Evolutionary conservation across 2,888 invertebrate species (phyloP), one percentile per base, ranked within the genome.

Genomic region (Meteorus cinctellus): DNA sequence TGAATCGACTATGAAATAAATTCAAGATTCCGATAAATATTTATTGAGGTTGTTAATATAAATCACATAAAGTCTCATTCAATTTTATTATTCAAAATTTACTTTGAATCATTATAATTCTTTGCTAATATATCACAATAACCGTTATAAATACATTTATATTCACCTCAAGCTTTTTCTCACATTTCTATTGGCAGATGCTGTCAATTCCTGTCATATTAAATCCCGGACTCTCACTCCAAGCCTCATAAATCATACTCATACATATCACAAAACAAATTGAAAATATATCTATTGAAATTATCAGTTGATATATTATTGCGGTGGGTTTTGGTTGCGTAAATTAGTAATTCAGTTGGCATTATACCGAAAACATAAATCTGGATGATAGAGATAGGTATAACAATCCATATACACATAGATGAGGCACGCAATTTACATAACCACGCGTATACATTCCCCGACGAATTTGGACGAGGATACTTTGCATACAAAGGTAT

Each of bases 281-380:
- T 79, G 79, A 80, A 79, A 79, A 75, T 76, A 76, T 77, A 77
- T 77, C 76, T 76, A 80, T 77, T 80, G 27, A 77, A 78, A 78
- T 79, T 72, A 79, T 77, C 72, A 73, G 77, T 77, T 69, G 75
- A 77, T 48, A 69, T 55, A 14, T 70, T 75, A 31, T 36, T 4
- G 66, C 29, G 69, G 70, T 41, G 67, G 27, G 27, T 59, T 6
- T 36, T 48, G 19, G 45, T 79, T 81, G 55, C 76, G 76, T 80
- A 80, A 84, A 85, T 85, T 82, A 81, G 77, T 78, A 79, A 83
- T 84, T 84, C 84, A 82, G 78, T 77, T 76, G 77, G 81, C 80
- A 82, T 81, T 83, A 83, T 76, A 82, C 79, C 78, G 75, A 79
- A 81, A 83, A 81, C 84, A 85, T 85, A 82, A 84, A 82, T 84